Conservation (phyloP, 2,888 invertebrate genomes). For the Trachelus iudaicus region DNA sequence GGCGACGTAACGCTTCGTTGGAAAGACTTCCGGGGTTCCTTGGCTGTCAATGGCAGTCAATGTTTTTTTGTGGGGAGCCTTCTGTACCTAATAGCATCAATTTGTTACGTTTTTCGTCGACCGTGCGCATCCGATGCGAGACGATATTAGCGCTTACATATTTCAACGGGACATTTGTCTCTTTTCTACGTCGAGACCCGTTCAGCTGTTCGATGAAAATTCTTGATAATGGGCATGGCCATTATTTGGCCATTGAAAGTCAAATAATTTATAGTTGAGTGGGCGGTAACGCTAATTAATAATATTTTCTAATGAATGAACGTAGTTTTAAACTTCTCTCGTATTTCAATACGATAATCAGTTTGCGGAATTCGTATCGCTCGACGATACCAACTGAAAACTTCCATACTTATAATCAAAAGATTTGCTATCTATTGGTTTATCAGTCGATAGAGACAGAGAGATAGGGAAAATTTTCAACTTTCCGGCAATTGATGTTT, state of each 20-base stretch:
- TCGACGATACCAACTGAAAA: constrained; percentile 5
- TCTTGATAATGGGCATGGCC: no score
- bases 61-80: constrained; percentile 27
- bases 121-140: background rate
- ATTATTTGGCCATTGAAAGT: constrained; percentile 8
- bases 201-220: background rate
- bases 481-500: no score
- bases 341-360: constrained; percentile 42
- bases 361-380: constrained; percentile 40
- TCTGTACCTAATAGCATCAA: constrained; percentile 40
- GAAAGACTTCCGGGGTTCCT: constrained; percentile 6
- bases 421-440: no score
- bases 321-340: constrained; percentile 47
- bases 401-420: no score
- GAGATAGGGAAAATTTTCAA: no score
- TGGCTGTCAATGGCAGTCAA: constrained; percentile 36
- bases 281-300: constrained; percentile 47
- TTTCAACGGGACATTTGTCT: constrained; percentile 50
- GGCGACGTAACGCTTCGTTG: constrained; percentile 30
- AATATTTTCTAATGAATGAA: constrained; percentile 44
- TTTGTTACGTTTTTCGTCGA: constrained; percentile 48
- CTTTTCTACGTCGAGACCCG: constrained; percentile 7
- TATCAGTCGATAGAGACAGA: no score
- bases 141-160: constrained; percentile 36
- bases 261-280: constrained; percentile 44